A percentile compares a stretch with the other conserved stretches of the same genome.
phyloP scores from a whole-genome alignment of 2,797 vertebrate species.

The Potorous gilbertii region DNA sequence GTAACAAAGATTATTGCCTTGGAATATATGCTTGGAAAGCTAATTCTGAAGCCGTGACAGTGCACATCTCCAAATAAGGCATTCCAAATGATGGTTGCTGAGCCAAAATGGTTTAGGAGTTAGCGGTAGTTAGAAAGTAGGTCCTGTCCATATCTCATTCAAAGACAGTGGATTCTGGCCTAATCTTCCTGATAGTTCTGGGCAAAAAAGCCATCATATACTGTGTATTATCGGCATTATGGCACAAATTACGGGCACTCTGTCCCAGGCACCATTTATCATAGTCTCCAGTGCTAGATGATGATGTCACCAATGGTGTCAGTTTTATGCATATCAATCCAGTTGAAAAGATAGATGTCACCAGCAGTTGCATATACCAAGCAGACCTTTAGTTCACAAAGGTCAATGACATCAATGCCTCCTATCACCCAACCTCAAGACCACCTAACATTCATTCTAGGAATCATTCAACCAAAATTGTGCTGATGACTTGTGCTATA shows the following conservation, averaged over 20 bases:
- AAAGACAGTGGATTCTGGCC: not conserved
- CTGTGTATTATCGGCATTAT: not conserved
- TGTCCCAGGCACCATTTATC: not conserved
- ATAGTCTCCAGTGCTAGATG: not conserved
- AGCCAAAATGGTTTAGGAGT: not conserved
- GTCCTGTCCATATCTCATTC: not conserved
- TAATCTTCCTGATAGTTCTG: not conserved
- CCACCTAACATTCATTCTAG: not conserved
- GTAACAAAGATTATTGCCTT: slow-evolving; percentile 52
- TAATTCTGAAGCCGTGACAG: not conserved
- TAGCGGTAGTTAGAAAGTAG: not conserved
- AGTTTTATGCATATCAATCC: not conserved
- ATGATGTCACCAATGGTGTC: not conserved
- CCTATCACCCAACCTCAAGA: not conserved
- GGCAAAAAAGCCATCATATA: slow-evolving; percentile 1
- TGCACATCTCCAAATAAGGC: slow-evolving; percentile 14
- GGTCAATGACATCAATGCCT: not conserved
- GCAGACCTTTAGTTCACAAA: not conserved
- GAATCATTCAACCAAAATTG: not conserved
- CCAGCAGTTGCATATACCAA: not conserved
- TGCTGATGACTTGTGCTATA: not conserved
- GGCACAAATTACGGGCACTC: not conserved
- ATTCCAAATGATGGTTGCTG: slow-evolving; percentile 48
- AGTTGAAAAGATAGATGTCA: not conserved
- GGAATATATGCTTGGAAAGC: slow-evolving; percentile 55